Evolutionary conservation across 2,797 vertebrate genomes (phyloP).

Genomic region (Darevskia mixta): DNA sequence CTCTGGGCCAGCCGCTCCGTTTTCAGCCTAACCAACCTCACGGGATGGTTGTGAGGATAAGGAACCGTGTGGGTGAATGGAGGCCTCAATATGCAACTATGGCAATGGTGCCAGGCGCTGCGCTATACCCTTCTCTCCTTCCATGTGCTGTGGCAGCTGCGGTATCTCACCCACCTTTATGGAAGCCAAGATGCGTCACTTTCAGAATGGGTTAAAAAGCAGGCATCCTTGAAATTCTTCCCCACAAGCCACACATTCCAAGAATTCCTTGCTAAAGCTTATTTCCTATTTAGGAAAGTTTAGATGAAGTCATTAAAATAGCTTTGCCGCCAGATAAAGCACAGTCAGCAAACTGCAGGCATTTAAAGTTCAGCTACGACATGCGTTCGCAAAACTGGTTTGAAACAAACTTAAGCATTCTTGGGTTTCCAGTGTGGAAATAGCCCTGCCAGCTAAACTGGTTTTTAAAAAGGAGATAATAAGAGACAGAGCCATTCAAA

Average conservation of each 20-base stretch:
- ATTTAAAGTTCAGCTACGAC: background rate
- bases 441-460: background rate
- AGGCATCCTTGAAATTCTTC: background rate
- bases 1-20: background rate
- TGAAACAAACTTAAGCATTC: background rate
- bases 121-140: background rate
- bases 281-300: constrained; percentile 34
- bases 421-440: background rate
- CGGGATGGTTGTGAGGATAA: background rate
- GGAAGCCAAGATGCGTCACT: background rate
- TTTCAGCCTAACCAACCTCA: background rate
- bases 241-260: background rate
- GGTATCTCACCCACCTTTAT: background rate
- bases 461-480: background rate
- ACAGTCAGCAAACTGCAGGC: background rate
- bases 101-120: too few relatives aligned
- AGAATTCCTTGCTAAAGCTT: constrained; percentile 13
- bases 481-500: background rate
- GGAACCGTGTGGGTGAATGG: background rate
- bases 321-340: background rate
- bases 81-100: background rate
- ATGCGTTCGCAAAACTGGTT: background rate
- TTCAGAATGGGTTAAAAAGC: background rate
- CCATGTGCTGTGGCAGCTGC: background rate
- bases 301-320: constrained; percentile 25